These are phyloP conservation scores for Parelbella ahira DNA, from an alignment of 2,888 invertebrate genomes.

Conservation along the genomic window DNA sequence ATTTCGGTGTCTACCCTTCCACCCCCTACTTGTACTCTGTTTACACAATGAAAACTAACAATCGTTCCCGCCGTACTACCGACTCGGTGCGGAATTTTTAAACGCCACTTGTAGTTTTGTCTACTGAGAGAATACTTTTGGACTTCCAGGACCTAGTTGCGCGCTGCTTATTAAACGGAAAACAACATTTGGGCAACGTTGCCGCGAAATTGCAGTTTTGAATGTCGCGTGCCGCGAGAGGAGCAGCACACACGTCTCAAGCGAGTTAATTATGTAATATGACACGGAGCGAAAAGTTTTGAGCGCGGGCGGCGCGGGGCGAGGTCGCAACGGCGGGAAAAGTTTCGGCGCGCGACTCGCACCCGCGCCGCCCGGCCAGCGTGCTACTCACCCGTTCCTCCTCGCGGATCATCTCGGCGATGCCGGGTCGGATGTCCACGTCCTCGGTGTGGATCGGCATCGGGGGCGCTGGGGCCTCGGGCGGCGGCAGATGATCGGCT, in stretches of 20 bases:
- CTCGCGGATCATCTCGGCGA: slow-evolving; percentile 97
- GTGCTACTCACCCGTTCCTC: slow-evolving; percentile 93
- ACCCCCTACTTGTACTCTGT: too few species aligned
- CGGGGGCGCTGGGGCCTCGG: slow-evolving; percentile 40
- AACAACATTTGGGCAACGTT: too few species aligned
- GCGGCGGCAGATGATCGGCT: slow-evolving; percentile 38
- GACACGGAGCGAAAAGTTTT: slow-evolving; percentile 60
- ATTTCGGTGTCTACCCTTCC: slow-evolving; percentile 9
- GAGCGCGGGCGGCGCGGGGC: slow-evolving; percentile 32
- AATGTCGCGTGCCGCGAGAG: background rate
- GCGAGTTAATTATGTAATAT: slow-evolving; percentile 33
- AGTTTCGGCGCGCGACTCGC: slow-evolving; percentile 46
- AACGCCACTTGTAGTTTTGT: too few species aligned
- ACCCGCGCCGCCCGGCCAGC: slow-evolving; percentile 24
- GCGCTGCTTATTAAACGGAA: too few species aligned
- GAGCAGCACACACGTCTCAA: slow-evolving; percentile 30
- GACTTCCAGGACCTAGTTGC: too few species aligned
- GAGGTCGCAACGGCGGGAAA: slow-evolving; percentile 49
- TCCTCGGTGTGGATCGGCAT: slow-evolving; percentile 84
- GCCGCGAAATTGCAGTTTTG: too few species aligned
- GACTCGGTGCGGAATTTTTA: too few species aligned
- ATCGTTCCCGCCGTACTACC: too few species aligned
- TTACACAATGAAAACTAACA: too few species aligned
- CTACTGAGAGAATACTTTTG: too few species aligned
- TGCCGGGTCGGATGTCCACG: slow-evolving; percentile 95